Conservation (phyloP, 2,113 vertebrate genomes). For the Mobula hypostoma region DNA sequence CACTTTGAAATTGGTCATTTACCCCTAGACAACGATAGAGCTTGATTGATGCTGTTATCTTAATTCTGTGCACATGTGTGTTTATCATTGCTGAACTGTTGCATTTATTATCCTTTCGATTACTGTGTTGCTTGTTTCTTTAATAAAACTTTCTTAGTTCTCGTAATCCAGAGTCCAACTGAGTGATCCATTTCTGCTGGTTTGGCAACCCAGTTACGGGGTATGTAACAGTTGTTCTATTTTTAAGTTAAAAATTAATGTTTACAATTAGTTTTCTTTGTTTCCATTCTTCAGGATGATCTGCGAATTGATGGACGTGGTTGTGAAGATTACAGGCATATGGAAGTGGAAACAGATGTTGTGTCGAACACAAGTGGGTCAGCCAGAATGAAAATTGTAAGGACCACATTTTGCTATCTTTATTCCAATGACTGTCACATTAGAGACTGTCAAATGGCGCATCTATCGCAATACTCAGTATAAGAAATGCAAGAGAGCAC, state of each 20-base stretch:
- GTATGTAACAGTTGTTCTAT: background rate
- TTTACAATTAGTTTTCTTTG: background rate
- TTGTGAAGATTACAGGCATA: conserved; percentile 89
- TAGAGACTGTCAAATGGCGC: background rate
- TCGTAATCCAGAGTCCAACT: no score
- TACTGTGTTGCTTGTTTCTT: no score
- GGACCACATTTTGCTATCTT: conserved; percentile 16
- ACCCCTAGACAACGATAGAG: no score
- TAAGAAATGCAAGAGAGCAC: no score
- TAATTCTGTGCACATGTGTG: no score
- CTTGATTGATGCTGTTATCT: no score
- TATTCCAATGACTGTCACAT: background rate
- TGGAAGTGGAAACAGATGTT: conserved; percentile 88
- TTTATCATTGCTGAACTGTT: no score
- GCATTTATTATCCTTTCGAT: no score
- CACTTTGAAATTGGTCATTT: no score
- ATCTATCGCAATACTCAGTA: background rate
- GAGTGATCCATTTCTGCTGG: no score
- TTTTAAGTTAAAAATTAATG: background rate
- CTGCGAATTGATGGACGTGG: conserved; percentile 83
- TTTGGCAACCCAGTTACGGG: no score
- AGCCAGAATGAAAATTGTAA: conserved; percentile 85
- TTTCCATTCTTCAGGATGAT: conserved; percentile 68
- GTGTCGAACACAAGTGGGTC: conserved; percentile 96
- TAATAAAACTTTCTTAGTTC: no score